Conservation (phyloP, 1,140 invertebrate genomes). For the Notospermus geniculatus region DNA sequence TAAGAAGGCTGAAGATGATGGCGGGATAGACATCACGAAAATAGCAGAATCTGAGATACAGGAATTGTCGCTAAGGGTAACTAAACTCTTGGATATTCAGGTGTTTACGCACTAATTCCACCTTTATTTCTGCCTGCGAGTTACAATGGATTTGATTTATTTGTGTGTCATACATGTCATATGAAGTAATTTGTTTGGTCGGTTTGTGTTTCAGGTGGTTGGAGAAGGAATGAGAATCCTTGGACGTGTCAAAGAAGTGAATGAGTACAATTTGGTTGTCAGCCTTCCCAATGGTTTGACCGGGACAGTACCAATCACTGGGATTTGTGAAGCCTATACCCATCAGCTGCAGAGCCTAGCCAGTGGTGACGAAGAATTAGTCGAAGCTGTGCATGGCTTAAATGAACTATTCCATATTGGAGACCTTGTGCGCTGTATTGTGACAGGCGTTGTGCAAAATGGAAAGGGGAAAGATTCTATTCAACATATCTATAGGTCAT, state of each 20-base stretch:
- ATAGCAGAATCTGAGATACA: background rate
- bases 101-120: too few species aligned
- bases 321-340: slow-evolving; percentile 33
- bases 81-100: too few species aligned
- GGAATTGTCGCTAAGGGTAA: background rate
- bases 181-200: too few species aligned
- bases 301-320: slow-evolving; percentile 34
- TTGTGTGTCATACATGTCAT: too few species aligned
- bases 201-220: slow-evolving; percentile 32
- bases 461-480: slow-evolving; percentile 54
- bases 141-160: too few species aligned
- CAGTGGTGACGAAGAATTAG: slow-evolving; percentile 13
- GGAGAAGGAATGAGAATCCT: slow-evolving; percentile 31
- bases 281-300: slow-evolving; percentile 32
- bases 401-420: slow-evolving; percentile 61
- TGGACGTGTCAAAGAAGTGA: slow-evolving; percentile 34
- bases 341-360: slow-evolving; percentile 30
- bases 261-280: slow-evolving; percentile 32
- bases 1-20: background rate
- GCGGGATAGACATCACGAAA: background rate
- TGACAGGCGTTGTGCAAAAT: slow-evolving; percentile 51
- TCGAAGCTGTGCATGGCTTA: slow-evolving; percentile 25
- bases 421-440: slow-evolving; percentile 64
- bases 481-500: too few species aligned
- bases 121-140: too few species aligned